Evolutionary conservation across 2,797 vertebrate species (phyloP).

Genomic region (Manis javanica): DNA sequence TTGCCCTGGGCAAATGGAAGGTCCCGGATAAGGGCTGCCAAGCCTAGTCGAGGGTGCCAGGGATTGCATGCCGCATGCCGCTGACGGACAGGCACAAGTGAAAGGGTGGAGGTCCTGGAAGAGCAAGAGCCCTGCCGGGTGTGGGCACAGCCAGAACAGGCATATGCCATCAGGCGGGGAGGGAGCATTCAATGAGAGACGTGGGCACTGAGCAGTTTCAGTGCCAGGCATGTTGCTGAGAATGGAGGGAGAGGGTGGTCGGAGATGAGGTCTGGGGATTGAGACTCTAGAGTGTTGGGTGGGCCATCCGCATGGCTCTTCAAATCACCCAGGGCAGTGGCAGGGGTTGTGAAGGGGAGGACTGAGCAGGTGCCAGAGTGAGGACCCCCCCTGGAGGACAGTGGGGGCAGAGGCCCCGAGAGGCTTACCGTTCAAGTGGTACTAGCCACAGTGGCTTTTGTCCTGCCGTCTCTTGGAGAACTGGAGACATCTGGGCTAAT

Average conservation of each 20-base stretch:
- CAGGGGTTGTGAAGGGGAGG: neutral
- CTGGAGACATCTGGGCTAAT: neutral
- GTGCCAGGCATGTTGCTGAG: neutral
- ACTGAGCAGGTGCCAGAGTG: neutral
- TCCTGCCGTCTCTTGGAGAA: neutral
- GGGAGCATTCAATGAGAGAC: neutral
- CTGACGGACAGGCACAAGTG: neutral
- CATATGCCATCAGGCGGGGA: fast-evolving
- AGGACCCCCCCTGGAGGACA: too few species aligned
- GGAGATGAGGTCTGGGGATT: neutral
- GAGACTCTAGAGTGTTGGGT: neutral
- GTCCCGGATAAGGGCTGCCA: neutral
- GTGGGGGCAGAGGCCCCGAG: neutral
- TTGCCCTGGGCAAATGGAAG: neutral
- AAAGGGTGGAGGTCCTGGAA: neutral
- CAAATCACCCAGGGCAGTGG: fast-evolving
- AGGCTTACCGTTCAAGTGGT: neutral
- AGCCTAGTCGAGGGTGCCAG: neutral
- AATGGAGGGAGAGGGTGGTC: neutral
- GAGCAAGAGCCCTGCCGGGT: neutral
- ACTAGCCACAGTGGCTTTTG: neutral
- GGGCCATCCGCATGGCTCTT: neutral
- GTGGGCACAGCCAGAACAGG: neutral
- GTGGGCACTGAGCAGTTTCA: neutral
- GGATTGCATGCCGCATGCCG: neutral